Percentiles rank a stretch among this genome's conserved stretches.
Evolutionary conservation across 2,888 invertebrate genomes (phyloP).

Genomic region (Troilus luridus): DNA sequence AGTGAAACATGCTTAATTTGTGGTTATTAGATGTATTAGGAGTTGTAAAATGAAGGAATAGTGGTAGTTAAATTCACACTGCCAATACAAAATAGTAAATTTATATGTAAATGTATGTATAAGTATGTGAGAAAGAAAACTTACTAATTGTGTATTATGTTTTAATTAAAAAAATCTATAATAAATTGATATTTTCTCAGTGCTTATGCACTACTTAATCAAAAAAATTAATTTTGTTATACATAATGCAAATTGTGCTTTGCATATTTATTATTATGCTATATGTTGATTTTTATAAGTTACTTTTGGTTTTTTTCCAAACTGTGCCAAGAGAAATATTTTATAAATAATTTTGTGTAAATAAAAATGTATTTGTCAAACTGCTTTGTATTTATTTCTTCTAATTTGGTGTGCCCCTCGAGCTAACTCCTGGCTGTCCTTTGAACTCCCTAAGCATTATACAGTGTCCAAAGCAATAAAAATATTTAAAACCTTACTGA

Average conservation of each 20-base stretch:
- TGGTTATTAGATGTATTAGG: constrained; percentile 34
- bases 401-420: too few relatives aligned
- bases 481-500: too few relatives aligned
- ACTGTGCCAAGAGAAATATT: constrained; percentile 58
- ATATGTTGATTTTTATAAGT: constrained; percentile 41
- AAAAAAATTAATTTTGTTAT: constrained; percentile 45
- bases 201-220: constrained; percentile 46
- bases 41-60: constrained; percentile 11
- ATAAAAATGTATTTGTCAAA: constrained; percentile 52
- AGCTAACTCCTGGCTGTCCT: too few relatives aligned
- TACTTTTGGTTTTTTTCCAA: constrained; percentile 53
- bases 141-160: constrained; percentile 41
- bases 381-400: neutral
- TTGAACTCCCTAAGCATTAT: too few relatives aligned
- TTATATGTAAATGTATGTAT: constrained; percentile 22
- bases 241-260: constrained; percentile 24
- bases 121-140: constrained; percentile 21
- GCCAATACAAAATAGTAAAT: constrained; percentile 21
- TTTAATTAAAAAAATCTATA: constrained; percentile 11
- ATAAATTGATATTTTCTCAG: constrained; percentile 36
- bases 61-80: constrained; percentile 42
- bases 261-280: constrained; percentile 46
- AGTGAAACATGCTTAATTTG: neutral
- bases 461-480: too few relatives aligned
- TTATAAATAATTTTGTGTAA: constrained; percentile 57